A percentile compares a stretch with the other conserved stretches of the same genome.
These are phyloP conservation scores for Alloplasta piceator DNA, from an alignment of 2,888 invertebrate genomes.

Conservation along the genomic window DNA sequence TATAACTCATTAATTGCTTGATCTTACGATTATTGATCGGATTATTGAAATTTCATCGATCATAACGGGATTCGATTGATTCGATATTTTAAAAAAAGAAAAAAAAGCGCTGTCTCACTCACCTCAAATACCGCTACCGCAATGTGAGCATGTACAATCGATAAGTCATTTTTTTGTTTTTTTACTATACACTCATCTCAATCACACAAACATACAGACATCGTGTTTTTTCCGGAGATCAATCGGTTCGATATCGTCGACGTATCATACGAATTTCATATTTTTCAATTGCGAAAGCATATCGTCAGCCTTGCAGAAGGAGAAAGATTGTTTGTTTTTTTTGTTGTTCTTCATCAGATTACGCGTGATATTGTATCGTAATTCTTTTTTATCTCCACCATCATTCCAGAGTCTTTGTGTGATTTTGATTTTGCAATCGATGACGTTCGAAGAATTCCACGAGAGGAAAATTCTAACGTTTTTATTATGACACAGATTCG, in stretches of 20 bases:
- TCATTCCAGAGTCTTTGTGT: background rate
- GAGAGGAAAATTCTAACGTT: too few species aligned
- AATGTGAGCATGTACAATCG: conserved; percentile 43
- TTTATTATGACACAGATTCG: too few species aligned
- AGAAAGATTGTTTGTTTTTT: conserved; percentile 12
- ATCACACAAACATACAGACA: conserved; percentile 11
- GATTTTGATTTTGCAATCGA: background rate
- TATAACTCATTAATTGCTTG: background rate
- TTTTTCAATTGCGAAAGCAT: conserved; percentile 21
- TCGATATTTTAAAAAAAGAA: conserved; percentile 25
- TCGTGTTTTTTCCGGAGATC: conserved; percentile 33
- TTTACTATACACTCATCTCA: conserved; percentile 5
- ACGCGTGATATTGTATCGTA: background rate
- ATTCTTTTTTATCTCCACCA: conserved; percentile 24
- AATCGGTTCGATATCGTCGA: conserved; percentile 48
- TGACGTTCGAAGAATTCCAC: background rate
- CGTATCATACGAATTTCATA: conserved; percentile 36
- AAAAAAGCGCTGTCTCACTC: conserved; percentile 79
- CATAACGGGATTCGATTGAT: background rate
- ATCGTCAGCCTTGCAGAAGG: conserved; percentile 23
- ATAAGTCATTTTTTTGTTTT: conserved; percentile 31
- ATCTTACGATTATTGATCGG: background rate
- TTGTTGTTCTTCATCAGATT: conserved; percentile 24
- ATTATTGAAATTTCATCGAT: background rate
- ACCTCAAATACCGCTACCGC: conserved; percentile 79